Percentiles rank a stretch among this genome's conserved stretches.
phyloP scores from a whole-genome alignment of 2,797 vertebrate species.

The Rhinella marina region DNA sequence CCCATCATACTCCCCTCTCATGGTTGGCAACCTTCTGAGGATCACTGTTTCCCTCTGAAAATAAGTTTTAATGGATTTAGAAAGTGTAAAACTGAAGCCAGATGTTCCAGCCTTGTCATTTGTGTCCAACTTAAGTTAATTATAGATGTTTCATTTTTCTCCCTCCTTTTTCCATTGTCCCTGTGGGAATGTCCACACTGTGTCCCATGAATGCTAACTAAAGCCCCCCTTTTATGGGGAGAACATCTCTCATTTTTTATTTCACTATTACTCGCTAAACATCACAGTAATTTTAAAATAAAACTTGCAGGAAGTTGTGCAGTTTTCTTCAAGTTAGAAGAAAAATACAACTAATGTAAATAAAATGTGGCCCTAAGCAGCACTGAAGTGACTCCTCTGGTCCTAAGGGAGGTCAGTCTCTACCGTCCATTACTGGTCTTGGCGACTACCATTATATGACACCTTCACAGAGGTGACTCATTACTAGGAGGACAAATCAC shows the following conservation, averaged over 20 bases:
- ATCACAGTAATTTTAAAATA: neutral
- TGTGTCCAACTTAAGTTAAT: constrained; percentile 14
- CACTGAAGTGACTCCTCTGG: too few relatives aligned
- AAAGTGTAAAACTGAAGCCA: constrained; percentile 28
- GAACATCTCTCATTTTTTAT: neutral
- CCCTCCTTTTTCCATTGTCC: neutral
- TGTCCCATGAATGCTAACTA: neutral
- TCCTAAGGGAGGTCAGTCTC: too few relatives aligned
- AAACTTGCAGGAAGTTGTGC: neutral
- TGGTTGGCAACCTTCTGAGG: neutral
- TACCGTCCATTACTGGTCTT: neutral
- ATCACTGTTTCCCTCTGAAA: neutral
- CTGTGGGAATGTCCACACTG: neutral
- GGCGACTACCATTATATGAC: neutral
- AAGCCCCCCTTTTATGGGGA: neutral
- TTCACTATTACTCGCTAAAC: too few relatives aligned
- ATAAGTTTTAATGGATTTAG: neutral
- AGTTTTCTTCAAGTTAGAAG: too few relatives aligned
- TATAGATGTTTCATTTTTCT: constrained; percentile 4
- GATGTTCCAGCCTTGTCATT: constrained; percentile 16
- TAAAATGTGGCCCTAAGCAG: neutral
- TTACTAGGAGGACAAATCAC: neutral
- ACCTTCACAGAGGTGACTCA: neutral
- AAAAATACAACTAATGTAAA: neutral
- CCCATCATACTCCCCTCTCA: neutral